Evolutionary conservation across 2,888 invertebrate species (phyloP).

Genomic region (Synanthedon andrenaeformis): DNA sequence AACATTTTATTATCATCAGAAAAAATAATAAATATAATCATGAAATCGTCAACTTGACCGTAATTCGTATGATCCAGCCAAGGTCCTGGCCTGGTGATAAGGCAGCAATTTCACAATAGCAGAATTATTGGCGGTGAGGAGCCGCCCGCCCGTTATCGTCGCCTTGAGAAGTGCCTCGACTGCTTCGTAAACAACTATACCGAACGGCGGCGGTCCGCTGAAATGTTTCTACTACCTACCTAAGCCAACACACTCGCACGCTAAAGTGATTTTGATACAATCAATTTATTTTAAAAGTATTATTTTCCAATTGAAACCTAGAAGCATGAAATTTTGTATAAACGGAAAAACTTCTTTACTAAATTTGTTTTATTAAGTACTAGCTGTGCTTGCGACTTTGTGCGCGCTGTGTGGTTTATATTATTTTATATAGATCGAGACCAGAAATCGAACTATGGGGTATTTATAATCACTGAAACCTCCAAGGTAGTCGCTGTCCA

Average conservation of each 20-base stretch:
- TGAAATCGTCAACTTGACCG: constrained; percentile 69
- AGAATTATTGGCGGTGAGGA: constrained; percentile 68
- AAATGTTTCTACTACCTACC: constrained; percentile 20
- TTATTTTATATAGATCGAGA: too few relatives aligned
- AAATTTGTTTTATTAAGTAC: too few relatives aligned
- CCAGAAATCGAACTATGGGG: too few relatives aligned
- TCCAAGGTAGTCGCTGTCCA: too few relatives aligned
- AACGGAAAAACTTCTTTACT: too few relatives aligned
- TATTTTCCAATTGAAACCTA: too few relatives aligned
- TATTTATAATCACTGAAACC: too few relatives aligned
- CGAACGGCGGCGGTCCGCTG: constrained; percentile 43
- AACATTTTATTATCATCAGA: background rate
- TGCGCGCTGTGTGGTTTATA: too few relatives aligned
- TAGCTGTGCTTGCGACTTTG: too few relatives aligned
- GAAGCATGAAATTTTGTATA: too few relatives aligned
- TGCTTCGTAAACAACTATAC: constrained; percentile 61
- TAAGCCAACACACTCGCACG: constrained; percentile 27
- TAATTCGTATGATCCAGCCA: constrained; percentile 65
- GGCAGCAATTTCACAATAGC: constrained; percentile 63
- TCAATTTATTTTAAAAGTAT: background rate
- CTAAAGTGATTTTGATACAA: constrained; percentile 26
- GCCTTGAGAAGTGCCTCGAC: constrained; percentile 65
- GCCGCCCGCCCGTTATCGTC: constrained; percentile 22
- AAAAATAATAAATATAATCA: constrained; percentile 38
- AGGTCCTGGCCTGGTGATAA: constrained; percentile 54